Conservation (phyloP, 1,140 invertebrate genomes). For the Trichoplusia ni region DNA sequence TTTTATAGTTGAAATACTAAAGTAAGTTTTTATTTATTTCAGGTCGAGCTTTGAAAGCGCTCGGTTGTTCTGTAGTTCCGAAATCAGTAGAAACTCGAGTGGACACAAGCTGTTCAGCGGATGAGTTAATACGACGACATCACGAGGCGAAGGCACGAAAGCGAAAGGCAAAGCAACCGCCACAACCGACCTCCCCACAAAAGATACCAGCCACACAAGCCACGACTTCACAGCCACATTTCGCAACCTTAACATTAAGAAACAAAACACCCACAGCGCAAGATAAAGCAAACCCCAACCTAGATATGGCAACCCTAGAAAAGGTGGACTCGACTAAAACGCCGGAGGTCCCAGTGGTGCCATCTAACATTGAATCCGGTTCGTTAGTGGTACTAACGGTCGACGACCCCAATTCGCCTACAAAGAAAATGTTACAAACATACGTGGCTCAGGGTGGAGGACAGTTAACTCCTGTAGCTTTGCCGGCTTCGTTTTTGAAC, state of each 20-base stretch:
- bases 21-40: conserved; percentile 13
- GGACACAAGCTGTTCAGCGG: conserved; percentile 46
- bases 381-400: conserved; percentile 71
- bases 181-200: conserved; percentile 6
- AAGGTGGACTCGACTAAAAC: conserved; percentile 21
- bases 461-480: conserved; percentile 58
- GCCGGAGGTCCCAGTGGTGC: conserved; percentile 39
- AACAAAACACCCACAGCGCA: conserved; percentile 14
- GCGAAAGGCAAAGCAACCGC: neutral
- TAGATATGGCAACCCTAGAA: conserved; percentile 37
- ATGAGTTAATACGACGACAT: conserved; percentile 54
- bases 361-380: conserved; percentile 64
- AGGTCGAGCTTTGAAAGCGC: conserved; percentile 53
- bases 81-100: neutral
- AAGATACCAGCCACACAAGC: neutral
- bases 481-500: conserved; percentile 58
- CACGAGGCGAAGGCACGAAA: conserved; percentile 34
- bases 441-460: conserved; percentile 66
- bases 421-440: conserved; percentile 74
- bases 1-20: neutral
- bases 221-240: conserved; percentile 2
- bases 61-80: conserved; percentile 46
- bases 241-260: neutral
- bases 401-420: conserved; percentile 64
- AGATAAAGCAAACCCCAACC: conserved; percentile 13